Evolutionary conservation across 2,797 vertebrate species (phyloP).

Genomic region (Eulemur albifrons): DNA sequence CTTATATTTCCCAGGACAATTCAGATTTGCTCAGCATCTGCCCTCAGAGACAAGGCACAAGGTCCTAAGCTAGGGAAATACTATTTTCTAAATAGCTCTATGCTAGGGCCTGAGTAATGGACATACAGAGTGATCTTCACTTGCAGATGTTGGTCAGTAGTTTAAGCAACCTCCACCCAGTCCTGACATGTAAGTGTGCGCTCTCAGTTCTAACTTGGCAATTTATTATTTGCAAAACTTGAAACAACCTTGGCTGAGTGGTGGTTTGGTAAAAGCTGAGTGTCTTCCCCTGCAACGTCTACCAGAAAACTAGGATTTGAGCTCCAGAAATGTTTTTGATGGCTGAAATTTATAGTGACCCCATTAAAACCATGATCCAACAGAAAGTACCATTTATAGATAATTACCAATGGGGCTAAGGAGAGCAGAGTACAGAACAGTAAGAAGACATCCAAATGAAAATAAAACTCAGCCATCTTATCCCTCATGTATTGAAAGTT

Average conservation of each 20-base stretch:
- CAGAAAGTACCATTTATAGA: neutral
- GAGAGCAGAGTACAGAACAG: neutral
- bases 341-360: neutral
- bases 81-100: neutral
- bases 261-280: neutral
- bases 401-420: neutral
- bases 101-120: neutral
- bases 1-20: neutral
- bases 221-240: neutral
- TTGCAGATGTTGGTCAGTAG: neutral
- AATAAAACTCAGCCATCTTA: neutral
- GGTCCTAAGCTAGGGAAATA: neutral
- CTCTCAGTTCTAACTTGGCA: neutral
- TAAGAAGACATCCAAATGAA: neutral
- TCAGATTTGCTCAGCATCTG: neutral
- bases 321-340: conserved; percentile 16
- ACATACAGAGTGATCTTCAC: neutral
- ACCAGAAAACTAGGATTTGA: neutral
- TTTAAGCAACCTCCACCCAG: neutral
- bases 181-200: neutral
- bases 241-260: neutral
- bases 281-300: neutral
- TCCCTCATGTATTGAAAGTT: neutral
- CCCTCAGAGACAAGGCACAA: neutral
- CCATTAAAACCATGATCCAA: neutral